Evolutionary conservation across 2,888 invertebrate species (phyloP), one percentile per base, ranked within the genome.

Genomic region (Leptogaster cylindrica): DNA sequence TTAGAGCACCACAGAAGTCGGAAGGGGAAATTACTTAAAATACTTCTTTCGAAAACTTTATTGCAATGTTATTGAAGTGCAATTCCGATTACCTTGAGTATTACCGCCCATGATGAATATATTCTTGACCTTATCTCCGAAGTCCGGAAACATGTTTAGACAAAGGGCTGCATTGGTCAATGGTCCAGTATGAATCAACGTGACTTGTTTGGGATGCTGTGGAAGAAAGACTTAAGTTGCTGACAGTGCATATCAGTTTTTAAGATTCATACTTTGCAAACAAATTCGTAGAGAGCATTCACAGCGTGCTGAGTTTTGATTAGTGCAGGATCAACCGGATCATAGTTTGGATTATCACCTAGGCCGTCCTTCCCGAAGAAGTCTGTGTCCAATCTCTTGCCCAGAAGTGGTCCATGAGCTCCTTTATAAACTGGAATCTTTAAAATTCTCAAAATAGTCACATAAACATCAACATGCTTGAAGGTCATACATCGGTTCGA

Each of bases 81-180:
- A n/a, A n/a, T n/a, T 31, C 36, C 65, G 39, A 70, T 82, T 82
- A 90, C 92, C 89, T 73, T 84, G 83, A 71, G 86, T 84, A 78
- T 91, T 90, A 68, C 93, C 93, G 6, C 93, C 93, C 84, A 92
- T 92, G 2, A 93, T 83, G 75, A 85, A 89, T 31, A 93, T 80
- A 44, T 88, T 87, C 69, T 87, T 87, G 0, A 93, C 78, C 70
- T 87, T 83, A 16, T 81, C 74, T 0, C 86, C 77, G 75, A 93
- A 88, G 3, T 84, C 76, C 0, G 88, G 85, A 73, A 89, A 90
- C 73, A 91, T 77, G 74, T 87, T 86, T 2, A 89, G 83, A 1
- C 91, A 88, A 68, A 92, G 75, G 0, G 93, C 94, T 46, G 92
- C 81, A 74, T 93, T 94, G 0, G 93, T 93, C 23, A 94, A 77